phyloP scores from a whole-genome alignment of 2,113 vertebrate species.

The Corythoichthys haematopterus region DNA sequence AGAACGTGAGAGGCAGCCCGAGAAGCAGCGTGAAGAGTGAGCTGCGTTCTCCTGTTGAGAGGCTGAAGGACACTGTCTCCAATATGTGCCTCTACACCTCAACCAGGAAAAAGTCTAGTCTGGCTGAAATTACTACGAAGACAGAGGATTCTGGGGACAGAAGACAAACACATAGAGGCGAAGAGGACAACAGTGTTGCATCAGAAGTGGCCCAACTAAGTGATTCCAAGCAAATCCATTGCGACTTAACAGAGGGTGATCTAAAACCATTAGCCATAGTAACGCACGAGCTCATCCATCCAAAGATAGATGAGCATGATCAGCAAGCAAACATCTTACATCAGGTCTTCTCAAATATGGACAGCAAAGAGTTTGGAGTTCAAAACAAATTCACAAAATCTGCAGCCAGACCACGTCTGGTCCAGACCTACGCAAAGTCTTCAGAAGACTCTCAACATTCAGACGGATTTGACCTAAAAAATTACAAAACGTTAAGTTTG shows the following conservation, averaged over 20 bases:
- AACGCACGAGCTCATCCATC: conserved; percentile 54
- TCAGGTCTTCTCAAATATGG: conserved; percentile 4
- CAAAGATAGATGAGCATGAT: conserved; percentile 51
- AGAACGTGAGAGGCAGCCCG: conserved; percentile 55
- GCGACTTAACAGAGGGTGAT: conserved; percentile 16
- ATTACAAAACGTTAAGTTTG: not conserved
- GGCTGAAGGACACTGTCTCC: conserved; percentile 80
- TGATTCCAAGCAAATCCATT: conserved; percentile 13
- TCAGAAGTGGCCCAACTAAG: conserved; percentile 25
- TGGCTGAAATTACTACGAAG: conserved; percentile 57
- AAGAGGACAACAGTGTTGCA: not conserved
- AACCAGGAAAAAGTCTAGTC: conserved; percentile 50
- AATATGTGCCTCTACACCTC: conserved; percentile 84
- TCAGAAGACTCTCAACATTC: not conserved
- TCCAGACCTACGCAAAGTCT: not conserved
- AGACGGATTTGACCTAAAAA: not conserved
- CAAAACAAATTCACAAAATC: not conserved
- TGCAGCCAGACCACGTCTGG: conserved; percentile 6
- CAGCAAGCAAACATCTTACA: conserved; percentile 19
- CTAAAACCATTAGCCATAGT: conserved; percentile 32
- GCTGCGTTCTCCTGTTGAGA: conserved; percentile 73
- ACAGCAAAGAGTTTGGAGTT: not conserved
- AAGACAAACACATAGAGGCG: too few species aligned
- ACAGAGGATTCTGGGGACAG: conserved; percentile 32
- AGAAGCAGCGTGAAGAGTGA: conserved; percentile 58